A percentile compares a stretch with the other conserved stretches of the same genome.
Conservation (phyloP, 2,797 vertebrate species). For the Tangara arthus region DNA sequence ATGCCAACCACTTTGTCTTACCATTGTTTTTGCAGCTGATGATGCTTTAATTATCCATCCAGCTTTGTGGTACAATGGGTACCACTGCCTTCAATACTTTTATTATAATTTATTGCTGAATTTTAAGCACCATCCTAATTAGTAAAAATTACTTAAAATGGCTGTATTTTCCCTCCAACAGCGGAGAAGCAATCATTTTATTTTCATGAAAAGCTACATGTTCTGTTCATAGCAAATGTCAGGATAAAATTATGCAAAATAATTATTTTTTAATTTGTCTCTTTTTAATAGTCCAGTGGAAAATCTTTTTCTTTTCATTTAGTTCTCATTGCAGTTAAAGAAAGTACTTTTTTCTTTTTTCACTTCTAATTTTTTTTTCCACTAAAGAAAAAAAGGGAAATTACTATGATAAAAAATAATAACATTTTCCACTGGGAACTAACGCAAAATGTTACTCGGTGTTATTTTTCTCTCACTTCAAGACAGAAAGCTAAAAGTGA, state of each 20-base stretch:
- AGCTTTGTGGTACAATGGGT: not conserved
- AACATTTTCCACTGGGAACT: not conserved
- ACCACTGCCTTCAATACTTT: not conserved
- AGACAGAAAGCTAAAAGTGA: conserved; percentile 1
- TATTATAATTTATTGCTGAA: not conserved
- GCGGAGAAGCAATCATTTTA: not conserved
- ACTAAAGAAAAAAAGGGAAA: not conserved
- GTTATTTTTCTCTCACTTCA: conserved; percentile 25
- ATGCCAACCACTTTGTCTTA: not conserved
- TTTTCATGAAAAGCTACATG: not conserved
- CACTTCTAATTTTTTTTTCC: not conserved
- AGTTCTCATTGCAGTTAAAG: not conserved
- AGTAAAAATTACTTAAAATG: not conserved
- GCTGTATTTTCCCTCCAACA: not conserved
- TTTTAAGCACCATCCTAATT: not conserved
- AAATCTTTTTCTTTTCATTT: not conserved
- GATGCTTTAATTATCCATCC: not conserved
- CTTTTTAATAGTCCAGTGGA: not conserved
- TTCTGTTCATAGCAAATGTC: not conserved
- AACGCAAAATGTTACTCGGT: not conserved
- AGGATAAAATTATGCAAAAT: not conserved
- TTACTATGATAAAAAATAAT: not conserved
- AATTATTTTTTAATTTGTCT: not conserved
- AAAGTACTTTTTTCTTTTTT: not conserved
- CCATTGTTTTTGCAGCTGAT: not conserved